Conservation (phyloP, 2,888 invertebrate genomes). For the Dexiosoma caninum region DNA sequence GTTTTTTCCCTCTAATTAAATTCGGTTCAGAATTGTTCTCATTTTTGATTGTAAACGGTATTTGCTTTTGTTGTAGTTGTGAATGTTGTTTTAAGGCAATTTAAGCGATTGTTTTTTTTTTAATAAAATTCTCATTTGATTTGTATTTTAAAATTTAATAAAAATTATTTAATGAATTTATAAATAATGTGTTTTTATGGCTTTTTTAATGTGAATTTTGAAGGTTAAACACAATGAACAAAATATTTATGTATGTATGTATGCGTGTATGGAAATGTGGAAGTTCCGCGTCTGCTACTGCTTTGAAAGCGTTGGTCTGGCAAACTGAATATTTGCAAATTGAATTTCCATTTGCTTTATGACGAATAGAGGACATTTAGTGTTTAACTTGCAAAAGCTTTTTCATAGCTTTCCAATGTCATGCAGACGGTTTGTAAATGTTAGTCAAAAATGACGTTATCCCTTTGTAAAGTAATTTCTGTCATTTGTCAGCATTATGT, state of each 20-base stretch:
- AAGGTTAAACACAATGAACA: constrained; percentile 40
- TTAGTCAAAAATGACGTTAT: constrained; percentile 39
- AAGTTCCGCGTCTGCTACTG: constrained; percentile 31
- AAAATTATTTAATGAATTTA: neutral
- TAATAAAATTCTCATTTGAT: constrained; percentile 2
- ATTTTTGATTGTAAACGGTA: constrained; percentile 9
- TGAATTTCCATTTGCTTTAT: neutral
- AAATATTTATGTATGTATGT: constrained; percentile 23
- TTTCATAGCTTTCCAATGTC: constrained; percentile 10
- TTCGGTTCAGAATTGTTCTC: neutral
- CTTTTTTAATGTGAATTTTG: constrained; percentile 13
- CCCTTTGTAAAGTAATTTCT: constrained; percentile 6
- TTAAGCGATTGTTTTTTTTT: neutral
- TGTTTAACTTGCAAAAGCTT: constrained; percentile 35
- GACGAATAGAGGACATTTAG: constrained; percentile 19
- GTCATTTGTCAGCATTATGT: neutral
- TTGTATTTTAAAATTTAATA: constrained; percentile 4
- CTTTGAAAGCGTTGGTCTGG: constrained; percentile 48
- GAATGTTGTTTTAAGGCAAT: constrained; percentile 31
- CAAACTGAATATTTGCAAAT: constrained; percentile 41
- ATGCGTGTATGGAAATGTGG: constrained; percentile 15
- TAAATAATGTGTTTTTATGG: constrained; percentile 26
- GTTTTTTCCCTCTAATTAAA: too few species aligned
- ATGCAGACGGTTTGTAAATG: neutral
- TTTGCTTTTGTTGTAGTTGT: constrained; percentile 16